Conservation (phyloP, 2,888 invertebrate species). For the Parnassius apollo region DNA sequence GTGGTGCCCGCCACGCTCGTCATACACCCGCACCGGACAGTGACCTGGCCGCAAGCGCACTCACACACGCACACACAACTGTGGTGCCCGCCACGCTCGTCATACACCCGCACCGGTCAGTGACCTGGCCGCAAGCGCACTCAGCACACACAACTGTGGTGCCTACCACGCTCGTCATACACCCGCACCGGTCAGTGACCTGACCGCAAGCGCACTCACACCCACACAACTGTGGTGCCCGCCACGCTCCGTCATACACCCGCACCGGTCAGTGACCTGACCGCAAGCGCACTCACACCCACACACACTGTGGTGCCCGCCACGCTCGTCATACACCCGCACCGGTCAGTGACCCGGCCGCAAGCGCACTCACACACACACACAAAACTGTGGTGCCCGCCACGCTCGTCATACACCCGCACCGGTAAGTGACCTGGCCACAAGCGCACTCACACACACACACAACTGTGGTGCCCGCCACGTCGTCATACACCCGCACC, state of each 20-base stretch:
- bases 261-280: conserved; percentile 33
- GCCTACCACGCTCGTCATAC: conserved; percentile 52
- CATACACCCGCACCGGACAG: conserved; percentile 25
- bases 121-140: background rate
- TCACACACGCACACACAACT: too few species aligned
- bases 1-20: conserved; percentile 83
- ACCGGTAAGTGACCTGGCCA: conserved; percentile 34
- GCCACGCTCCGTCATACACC: conserved; percentile 82
- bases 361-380: too few species aligned
- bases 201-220: conserved; percentile 33
- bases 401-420: conserved; percentile 49
- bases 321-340: too few species aligned
- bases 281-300: background rate
- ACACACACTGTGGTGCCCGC: conserved; percentile 41
- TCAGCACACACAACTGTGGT: background rate
- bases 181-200: conserved; percentile 41
- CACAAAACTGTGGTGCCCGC: background rate
- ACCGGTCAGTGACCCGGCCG: too few species aligned
- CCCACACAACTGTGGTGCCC: conserved; percentile 82
- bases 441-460: conserved; percentile 37
- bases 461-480: too few species aligned
- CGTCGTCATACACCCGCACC: conserved; percentile 45
- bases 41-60: background rate
- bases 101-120: background rate
- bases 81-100: too few species aligned